Percentiles rank a stretch among this genome's conserved stretches.
phyloP scores from a whole-genome alignment of 2,797 vertebrate genomes.

The Lophotriccus pileatus region DNA sequence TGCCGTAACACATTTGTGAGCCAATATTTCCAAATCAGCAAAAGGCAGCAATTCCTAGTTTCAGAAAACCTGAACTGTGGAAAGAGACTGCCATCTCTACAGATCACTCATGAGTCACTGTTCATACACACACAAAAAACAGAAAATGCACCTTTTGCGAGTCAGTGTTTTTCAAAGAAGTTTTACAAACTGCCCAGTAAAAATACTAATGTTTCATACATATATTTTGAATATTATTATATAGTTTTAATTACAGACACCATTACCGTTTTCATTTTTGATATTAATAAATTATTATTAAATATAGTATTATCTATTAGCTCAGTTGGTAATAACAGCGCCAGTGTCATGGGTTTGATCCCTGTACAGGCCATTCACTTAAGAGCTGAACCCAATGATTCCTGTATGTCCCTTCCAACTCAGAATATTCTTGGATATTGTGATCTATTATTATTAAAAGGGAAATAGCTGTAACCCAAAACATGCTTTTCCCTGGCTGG shows the following conservation, averaged over 20 bases:
- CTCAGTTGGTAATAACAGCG: neutral
- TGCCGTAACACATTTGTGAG: neutral
- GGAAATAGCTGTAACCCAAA: neutral
- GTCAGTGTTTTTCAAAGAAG: neutral
- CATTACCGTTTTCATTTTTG: neutral
- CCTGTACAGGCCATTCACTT: neutral
- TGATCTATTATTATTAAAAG: neutral
- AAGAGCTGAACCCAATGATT: neutral
- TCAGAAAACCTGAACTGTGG: neutral
- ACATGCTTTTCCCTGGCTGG: neutral
- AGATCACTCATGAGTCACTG: neutral
- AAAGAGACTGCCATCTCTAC: neutral
- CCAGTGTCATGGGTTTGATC: neutral
- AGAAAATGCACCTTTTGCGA: neutral
- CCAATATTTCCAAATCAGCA: neutral
- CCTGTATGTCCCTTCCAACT: neutral
- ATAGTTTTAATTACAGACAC: neutral
- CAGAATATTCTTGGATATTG: neutral
- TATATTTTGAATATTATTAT: neutral
- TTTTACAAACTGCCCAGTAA: neutral
- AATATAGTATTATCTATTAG: neutral
- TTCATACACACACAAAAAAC: neutral
- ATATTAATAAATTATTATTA: neutral
- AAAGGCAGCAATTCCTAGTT: neutral
- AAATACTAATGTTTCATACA: neutral